Evolutionary conservation across 37 sponge, comb jelly and placozoan genomes (phyloP).

Genomic region (Ianthella basta): DNA sequence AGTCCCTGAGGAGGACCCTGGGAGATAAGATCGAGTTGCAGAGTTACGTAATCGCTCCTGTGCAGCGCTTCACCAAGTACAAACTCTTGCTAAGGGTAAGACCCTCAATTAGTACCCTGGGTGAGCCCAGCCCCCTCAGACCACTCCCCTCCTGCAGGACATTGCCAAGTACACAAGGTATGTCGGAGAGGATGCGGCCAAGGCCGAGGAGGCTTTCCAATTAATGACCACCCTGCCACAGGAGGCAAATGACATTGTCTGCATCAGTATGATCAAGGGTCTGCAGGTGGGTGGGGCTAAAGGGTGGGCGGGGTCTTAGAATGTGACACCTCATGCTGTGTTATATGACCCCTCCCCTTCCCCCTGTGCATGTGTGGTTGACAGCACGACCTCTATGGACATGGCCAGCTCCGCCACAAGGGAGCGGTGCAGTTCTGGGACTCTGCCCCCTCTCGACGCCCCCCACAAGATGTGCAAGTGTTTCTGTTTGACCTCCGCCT

Average conservation of each 20-base stretch:
- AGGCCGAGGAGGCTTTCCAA: constrained; percentile 49
- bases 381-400: constrained; percentile 19
- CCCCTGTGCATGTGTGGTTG: neutral
- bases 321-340: neutral
- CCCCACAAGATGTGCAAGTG: constrained; percentile 34
- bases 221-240: constrained; percentile 64
- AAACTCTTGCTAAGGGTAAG: constrained; percentile 56
- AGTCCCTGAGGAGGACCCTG: constrained; percentile 5
- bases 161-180: constrained; percentile 41
- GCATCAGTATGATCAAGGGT: constrained; percentile 53
- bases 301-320: constrained; percentile 27
- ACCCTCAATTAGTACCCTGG: neutral
- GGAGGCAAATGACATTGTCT: constrained; percentile 70
- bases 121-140: neutral
- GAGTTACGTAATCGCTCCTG: constrained; percentile 61
- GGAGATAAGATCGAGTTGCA: constrained; percentile 57
- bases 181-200: neutral
- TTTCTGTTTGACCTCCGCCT: constrained; percentile 64
- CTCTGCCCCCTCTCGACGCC: neutral
- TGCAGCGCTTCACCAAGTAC: constrained; percentile 70
- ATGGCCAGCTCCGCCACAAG: constrained; percentile 15
- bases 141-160: no score
- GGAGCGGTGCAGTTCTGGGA: constrained; percentile 48
- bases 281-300: constrained; percentile 38
- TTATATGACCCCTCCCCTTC: neutral